Evolutionary conservation across 2,888 invertebrate genomes (phyloP).

Genomic region (Netelia melanura): DNA sequence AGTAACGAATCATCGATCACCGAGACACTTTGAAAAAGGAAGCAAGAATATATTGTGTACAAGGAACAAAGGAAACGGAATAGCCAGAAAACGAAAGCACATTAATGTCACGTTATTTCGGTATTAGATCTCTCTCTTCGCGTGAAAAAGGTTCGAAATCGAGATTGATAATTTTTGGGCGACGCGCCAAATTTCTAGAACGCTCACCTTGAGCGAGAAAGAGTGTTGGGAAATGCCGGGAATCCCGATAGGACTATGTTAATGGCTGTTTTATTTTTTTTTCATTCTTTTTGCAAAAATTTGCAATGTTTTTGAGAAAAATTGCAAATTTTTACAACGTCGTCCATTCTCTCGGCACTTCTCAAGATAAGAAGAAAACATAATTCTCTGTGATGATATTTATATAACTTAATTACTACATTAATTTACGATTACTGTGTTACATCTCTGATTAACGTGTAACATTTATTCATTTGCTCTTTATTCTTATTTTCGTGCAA

Average conservation of each 20-base stretch:
- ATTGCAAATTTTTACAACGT: conserved; percentile 9
- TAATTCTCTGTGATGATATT: conserved; percentile 81
- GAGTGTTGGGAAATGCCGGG: background rate
- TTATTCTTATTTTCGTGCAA: conserved; percentile 28
- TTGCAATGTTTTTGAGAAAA: conserved; percentile 22
- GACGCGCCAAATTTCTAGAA: conserved; percentile 10
- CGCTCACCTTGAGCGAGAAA: background rate
- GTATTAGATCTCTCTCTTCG: background rate
- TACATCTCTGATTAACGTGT: conserved; percentile 68
- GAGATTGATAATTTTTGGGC: conserved; percentile 25
- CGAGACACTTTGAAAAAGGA: background rate
- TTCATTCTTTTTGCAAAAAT: background rate
- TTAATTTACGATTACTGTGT: conserved; percentile 69
- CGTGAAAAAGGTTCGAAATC: conserved; percentile 22
- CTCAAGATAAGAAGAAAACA: conserved; percentile 64
- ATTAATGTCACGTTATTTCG: background rate
- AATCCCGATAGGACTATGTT: conserved; percentile 3
- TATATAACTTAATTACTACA: conserved; percentile 76
- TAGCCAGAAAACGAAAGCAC: background rate
- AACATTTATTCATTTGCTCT: conserved; percentile 18
- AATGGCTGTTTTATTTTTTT: background rate
- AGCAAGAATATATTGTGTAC: background rate
- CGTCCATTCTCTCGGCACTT: conserved; percentile 31
- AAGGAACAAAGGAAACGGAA: background rate
- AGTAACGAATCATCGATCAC: background rate